Conservation (phyloP, 2,113 vertebrate genomes). For the Rallus limicola region DNA sequence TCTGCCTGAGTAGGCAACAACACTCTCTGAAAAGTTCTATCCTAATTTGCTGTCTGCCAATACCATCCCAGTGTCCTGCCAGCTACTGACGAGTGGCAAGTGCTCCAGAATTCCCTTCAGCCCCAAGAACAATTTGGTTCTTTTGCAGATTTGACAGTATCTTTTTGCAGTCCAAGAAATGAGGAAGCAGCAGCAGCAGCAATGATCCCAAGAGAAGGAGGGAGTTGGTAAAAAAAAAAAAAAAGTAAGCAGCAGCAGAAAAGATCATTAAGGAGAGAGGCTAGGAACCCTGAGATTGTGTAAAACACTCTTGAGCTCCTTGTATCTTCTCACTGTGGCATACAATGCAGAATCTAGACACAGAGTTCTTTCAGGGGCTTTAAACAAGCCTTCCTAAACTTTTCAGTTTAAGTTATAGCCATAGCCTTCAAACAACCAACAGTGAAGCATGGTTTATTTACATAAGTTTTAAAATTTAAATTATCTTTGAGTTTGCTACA, state of each 20-base stretch:
- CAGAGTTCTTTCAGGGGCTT: neutral
- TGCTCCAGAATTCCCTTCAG: neutral
- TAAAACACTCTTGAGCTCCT: neutral
- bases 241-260: neutral
- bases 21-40: neutral
- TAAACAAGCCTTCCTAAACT: neutral
- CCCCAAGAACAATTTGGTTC: neutral
- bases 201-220: neutral
- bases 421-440: neutral
- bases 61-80: neutral
- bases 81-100: neutral
- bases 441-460: neutral
- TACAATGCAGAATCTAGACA: neutral
- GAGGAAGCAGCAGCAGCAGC: constrained; percentile 40
- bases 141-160: neutral
- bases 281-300: neutral
- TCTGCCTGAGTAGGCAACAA: neutral
- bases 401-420: neutral
- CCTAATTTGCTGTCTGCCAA: neutral
- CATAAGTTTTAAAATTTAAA: neutral
- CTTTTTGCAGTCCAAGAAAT: neutral
- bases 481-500: neutral
- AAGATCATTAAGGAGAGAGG: neutral
- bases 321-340: neutral
- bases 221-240: neutral